These are phyloP conservation scores for Mythimna ferrago DNA, from an alignment of 2,888 invertebrate species.

Conservation along the genomic window DNA sequence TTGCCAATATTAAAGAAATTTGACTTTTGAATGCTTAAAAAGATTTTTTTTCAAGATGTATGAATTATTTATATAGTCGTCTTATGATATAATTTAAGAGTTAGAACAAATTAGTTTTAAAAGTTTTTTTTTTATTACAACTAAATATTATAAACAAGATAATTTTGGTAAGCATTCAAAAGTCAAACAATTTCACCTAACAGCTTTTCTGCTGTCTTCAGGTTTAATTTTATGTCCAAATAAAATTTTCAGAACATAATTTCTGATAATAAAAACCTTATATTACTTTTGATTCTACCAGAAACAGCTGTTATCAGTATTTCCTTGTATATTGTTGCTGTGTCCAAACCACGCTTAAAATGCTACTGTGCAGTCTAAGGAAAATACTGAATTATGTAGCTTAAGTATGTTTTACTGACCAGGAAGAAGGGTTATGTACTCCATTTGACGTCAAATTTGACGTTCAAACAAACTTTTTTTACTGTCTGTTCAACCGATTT, in stretches of 20 bases:
- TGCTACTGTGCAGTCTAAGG: not conserved
- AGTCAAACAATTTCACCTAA: constrained; percentile 8
- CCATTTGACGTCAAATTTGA: no score
- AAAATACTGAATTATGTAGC: constrained; percentile 33
- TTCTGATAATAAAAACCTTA: not conserved
- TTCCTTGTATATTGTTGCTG: constrained; percentile 21
- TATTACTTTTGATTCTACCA: constrained; percentile 6
- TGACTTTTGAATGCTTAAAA: constrained; percentile 31
- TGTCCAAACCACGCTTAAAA: not conserved
- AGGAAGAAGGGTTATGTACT: not conserved
- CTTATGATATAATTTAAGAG: constrained; percentile 6
- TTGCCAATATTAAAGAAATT: constrained; percentile 14
- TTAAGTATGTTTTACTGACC: constrained; percentile 24
- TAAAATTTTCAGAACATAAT: not conserved
- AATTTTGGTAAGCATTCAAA: constrained; percentile 20
- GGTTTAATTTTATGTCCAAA: constrained; percentile 7
- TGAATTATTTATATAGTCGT: not conserved
- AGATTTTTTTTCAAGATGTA: constrained; percentile 1
- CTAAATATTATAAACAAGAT: not conserved
- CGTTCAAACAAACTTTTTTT: no score
- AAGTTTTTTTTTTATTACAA: not conserved
- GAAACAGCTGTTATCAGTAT: constrained; percentile 30
- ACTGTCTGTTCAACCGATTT: no score
- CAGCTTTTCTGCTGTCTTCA: not conserved
- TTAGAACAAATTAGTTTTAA: constrained; percentile 36